phyloP scores from a whole-genome alignment of 2,113 vertebrate genomes.

The Psophia crepitans region DNA sequence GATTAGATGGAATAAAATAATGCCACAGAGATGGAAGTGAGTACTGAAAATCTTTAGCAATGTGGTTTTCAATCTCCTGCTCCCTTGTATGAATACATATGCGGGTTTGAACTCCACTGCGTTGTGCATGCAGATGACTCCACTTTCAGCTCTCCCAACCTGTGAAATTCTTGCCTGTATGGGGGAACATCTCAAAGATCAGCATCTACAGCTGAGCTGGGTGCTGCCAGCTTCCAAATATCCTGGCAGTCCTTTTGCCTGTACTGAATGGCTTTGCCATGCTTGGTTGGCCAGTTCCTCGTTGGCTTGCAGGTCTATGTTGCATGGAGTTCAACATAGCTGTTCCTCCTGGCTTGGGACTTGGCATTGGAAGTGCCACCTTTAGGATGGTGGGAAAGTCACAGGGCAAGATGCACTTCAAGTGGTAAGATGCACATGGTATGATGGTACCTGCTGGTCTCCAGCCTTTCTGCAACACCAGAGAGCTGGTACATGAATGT shows the following conservation, averaged over 20 bases:
- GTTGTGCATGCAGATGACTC: not conserved
- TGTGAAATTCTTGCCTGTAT: not conserved
- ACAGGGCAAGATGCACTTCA: not conserved
- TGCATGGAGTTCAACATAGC: not conserved
- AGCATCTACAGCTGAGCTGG: not conserved
- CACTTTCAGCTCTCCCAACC: not conserved
- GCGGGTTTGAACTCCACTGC: not conserved
- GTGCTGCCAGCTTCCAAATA: not conserved
- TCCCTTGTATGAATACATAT: not conserved
- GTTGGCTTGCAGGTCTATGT: rapidly evolving
- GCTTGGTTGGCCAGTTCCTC: not conserved
- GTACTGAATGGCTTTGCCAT: not conserved
- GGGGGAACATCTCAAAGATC: not conserved
- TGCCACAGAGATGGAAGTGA: not conserved
- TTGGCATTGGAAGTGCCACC: not conserved
- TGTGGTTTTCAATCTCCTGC: not conserved
- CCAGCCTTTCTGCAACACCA: not conserved
- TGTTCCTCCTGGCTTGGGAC: not conserved
- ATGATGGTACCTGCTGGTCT: not conserved
- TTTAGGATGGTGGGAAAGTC: not conserved
- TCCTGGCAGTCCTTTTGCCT: not conserved
- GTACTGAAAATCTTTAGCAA: not conserved
- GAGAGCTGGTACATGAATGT: not conserved
- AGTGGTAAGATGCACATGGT: rapidly evolving
- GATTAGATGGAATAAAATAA: constrained; percentile 14